Percentiles rank a stretch among this genome's conserved stretches.
Evolutionary conservation across 2,888 invertebrate genomes (phyloP).

Genomic region (Lepidochrysops patricia): DNA sequence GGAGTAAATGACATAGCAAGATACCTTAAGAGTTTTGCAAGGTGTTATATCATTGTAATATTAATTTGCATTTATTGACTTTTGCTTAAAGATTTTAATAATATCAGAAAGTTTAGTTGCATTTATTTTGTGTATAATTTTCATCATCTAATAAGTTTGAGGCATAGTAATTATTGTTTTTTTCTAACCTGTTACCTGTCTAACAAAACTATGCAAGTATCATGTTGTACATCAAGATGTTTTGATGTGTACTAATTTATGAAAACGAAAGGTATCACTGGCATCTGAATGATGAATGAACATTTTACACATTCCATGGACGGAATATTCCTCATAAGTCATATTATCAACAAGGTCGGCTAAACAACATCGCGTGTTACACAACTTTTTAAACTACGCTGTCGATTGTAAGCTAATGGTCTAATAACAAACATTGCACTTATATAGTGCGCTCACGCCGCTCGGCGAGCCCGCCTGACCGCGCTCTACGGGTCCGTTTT

Average conservation of each 20-base stretch:
- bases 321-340: conserved; percentile 34
- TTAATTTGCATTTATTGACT: no score
- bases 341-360: conserved; percentile 36
- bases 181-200: background rate
- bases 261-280: background rate
- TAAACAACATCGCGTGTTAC: conserved; percentile 54
- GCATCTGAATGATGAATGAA: background rate
- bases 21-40: no score
- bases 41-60: no score
- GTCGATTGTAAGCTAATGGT: conserved; percentile 17
- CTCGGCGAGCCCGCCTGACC: conserved; percentile 42
- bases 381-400: conserved; percentile 44
- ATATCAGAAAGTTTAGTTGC: background rate
- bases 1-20: no score
- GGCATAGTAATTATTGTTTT: background rate
- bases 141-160: background rate
- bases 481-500: conserved; percentile 59
- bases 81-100: no score
- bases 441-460: conserved; percentile 32
- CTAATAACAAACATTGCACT: background rate
- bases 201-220: background rate
- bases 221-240: background rate
- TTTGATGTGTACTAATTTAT: background rate
- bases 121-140: background rate
- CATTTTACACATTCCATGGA: conserved; percentile 23